These are phyloP conservation scores for Morone chrysops DNA, from an alignment of 2,113 vertebrate genomes.

Conservation along the genomic window DNA sequence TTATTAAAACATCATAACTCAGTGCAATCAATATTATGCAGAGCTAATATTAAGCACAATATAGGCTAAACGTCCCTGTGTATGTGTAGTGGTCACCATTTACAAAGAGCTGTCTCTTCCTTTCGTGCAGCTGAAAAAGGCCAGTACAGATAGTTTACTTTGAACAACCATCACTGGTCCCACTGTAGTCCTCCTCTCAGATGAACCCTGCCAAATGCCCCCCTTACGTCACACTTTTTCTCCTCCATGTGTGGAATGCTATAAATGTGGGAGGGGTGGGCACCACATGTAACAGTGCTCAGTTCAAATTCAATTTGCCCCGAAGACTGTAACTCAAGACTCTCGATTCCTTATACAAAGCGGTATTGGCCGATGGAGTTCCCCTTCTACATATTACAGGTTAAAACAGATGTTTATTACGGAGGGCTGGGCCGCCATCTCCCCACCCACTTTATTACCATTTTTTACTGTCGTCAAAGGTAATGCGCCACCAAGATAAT, in stretches of 20 bases:
- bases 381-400: slow-evolving; percentile 22
- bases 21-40: neutral
- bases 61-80: neutral
- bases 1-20: neutral
- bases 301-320: slow-evolving; percentile 17
- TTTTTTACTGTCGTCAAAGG: slow-evolving; percentile 55
- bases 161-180: neutral
- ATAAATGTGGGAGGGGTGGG: slow-evolving; percentile 8
- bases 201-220: slow-evolving; percentile 11
- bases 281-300: neutral
- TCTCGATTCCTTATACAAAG: neutral
- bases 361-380: slow-evolving; percentile 26
- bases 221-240: slow-evolving; percentile 49
- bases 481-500: slow-evolving; percentile 24
- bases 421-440: slow-evolving; percentile 48
- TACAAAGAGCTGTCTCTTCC: neutral
- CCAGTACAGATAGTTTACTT: no score
- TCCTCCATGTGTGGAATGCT: slow-evolving; percentile 42
- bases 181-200: neutral
- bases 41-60: no score
- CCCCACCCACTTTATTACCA: slow-evolving; percentile 56
- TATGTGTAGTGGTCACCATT: neutral
- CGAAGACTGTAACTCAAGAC: slow-evolving; percentile 4
- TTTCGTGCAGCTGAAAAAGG: no score
- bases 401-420: slow-evolving; percentile 33